Evolutionary conservation across 2,888 invertebrate species (phyloP), one percentile per base, ranked within the genome.

Genomic region (Eugnorisma glareosa): DNA sequence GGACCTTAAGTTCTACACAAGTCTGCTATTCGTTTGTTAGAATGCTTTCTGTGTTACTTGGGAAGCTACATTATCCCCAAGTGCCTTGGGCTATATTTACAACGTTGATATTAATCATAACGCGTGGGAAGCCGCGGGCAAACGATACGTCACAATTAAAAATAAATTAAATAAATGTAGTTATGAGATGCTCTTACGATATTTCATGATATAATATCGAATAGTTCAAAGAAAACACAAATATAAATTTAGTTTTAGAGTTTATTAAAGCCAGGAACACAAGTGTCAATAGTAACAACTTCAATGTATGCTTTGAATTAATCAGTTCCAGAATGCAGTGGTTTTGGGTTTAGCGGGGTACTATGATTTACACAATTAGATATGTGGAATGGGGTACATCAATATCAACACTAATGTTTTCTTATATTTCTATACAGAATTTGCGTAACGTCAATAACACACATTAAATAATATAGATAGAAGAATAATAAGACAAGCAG

Each of bases 231-330:
- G 73, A 67, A 86, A 83, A 84, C 74, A 10, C 43, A 40, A 31
- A 48, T 18, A 31, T 54, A 0, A 40, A 69, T 84, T 86, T 75
- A 82, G 67, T 91, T 92, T 93, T 91, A 93, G 90, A 93, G 90
- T 96, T 95, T 94, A 94, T 95, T 95, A 94, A 95, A 95, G 94
- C 96, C 95, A 95, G 94, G 94, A 95, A 95, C 96, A 95, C 95
- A 95, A 94, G 92, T 93, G 91, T 93, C 89, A 93, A 91, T 90
- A 89, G 92, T 91, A 93, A 87, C 79, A 81, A 91, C 85, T 88
- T 90, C 82, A 88, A 85, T 84, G 75, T 84, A 87, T 89, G 88
- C 83, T 92, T 86, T 81, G 86, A 89, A 88, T 82, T 83, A 86
- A 82, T 85, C 78, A 85, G 82, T 87, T 86, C 82, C 82, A 85